A percentile compares a stretch with the other conserved stretches of the same genome.
Evolutionary conservation across 2,113 vertebrate species (phyloP).

Genomic region (Halichoerus grypus): DNA sequence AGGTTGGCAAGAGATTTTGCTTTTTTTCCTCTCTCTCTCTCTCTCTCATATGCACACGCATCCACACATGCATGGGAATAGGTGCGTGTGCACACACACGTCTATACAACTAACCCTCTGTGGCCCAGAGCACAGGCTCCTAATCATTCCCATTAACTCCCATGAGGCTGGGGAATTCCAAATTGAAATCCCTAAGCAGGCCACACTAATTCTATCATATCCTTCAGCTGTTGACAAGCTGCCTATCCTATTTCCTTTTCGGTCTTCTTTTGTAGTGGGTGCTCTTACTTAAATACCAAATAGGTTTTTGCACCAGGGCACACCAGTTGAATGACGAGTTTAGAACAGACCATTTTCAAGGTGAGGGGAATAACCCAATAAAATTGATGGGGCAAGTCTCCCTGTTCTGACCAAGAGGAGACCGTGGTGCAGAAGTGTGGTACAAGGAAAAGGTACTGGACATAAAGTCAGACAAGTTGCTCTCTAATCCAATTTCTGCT

Average conservation of each 20-base stretch:
- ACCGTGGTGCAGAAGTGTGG: background rate
- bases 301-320: background rate
- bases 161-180: background rate
- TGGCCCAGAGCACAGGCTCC: background rate
- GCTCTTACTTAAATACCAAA: conserved; percentile 3
- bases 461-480: background rate
- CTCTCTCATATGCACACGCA: background rate
- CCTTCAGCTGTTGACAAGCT: background rate
- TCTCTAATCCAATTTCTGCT: background rate
- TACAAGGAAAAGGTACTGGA: background rate
- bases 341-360: conserved; percentile 1
- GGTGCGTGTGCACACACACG: background rate
- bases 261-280: background rate
- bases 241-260: background rate
- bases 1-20: background rate
- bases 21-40: background rate
- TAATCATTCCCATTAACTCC: background rate
- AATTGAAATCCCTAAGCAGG: background rate
- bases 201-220: background rate
- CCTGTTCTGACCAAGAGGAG: background rate
- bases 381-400: background rate
- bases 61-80: background rate
- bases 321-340: conserved; percentile 2
- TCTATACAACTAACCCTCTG: background rate
- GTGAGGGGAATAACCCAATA: background rate